phyloP scores from a whole-genome alignment of 2,797 vertebrate species.

The Hoplostethus mediterraneus region DNA sequence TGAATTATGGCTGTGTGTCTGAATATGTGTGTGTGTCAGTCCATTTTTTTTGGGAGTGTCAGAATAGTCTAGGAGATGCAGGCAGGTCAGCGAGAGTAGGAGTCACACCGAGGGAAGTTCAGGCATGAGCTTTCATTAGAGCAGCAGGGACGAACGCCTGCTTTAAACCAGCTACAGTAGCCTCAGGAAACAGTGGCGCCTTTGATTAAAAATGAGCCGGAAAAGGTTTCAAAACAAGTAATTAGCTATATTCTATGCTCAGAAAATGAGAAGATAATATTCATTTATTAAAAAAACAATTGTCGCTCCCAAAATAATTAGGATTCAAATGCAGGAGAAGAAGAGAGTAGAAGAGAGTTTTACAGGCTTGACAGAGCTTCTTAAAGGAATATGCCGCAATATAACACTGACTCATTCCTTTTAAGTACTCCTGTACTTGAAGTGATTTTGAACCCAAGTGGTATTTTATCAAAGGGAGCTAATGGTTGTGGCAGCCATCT shows the following conservation, averaged over 20 bases:
- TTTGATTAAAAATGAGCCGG: constrained; percentile 40
- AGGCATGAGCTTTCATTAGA: constrained; percentile 63
- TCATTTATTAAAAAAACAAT: constrained; percentile 6
- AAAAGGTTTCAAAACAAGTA: constrained; percentile 7
- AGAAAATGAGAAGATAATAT: constrained; percentile 16
- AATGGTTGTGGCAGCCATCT: not conserved
- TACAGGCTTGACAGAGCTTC: not conserved
- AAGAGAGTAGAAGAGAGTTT: too few species aligned
- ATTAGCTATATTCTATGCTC: constrained; percentile 17
- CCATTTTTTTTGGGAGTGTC: constrained; percentile 34
- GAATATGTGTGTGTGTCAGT: constrained; percentile 25
- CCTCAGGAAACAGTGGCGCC: constrained; percentile 32
- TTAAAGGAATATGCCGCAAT: not conserved
- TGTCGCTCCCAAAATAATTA: not conserved
- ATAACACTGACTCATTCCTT: too few species aligned
- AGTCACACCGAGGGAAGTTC: constrained; percentile 58
- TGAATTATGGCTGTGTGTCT: constrained; percentile 56
- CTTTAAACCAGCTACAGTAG: constrained; percentile 31
- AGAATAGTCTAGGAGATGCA: constrained; percentile 40
- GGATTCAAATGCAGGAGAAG: not conserved
- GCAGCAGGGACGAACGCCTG: constrained; percentile 38
- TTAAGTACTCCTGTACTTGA: too few species aligned
- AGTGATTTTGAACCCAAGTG: not conserved
- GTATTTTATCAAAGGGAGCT: constrained; percentile 2
- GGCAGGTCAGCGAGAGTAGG: constrained; percentile 46